phyloP scores from a whole-genome alignment of 2,797 vertebrate genomes.

The Linurgus olivaceus region DNA sequence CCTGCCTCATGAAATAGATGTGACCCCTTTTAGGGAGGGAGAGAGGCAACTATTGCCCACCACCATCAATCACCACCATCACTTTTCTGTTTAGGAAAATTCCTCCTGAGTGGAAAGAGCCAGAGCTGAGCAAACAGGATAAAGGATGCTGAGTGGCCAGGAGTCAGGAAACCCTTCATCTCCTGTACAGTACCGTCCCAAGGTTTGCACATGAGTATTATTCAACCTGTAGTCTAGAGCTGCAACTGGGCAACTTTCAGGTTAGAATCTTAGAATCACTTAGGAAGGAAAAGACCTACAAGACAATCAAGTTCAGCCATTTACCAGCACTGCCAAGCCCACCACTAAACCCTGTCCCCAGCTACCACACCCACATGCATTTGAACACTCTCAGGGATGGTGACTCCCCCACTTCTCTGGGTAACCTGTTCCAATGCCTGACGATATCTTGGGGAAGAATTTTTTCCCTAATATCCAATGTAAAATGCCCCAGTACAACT shows the following conservation, averaged over 20 bases:
- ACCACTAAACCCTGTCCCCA: background rate
- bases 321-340: background rate
- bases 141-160: background rate
- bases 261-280: background rate
- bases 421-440: background rate
- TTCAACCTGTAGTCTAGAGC: background rate
- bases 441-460: background rate
- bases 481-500: accelerated
- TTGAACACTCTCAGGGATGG: background rate
- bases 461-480: background rate
- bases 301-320: background rate
- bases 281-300: background rate
- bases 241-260: background rate
- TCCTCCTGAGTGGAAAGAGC: background rate
- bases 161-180: background rate
- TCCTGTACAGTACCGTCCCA: background rate
- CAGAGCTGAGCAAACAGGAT: background rate
- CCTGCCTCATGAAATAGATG: background rate
- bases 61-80: background rate
- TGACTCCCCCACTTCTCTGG: background rate
- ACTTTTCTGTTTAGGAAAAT: background rate
- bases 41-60: background rate
- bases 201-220: background rate
- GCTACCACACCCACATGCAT: accelerated
- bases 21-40: background rate